phyloP scores from a whole-genome alignment of 2,888 invertebrate species.

The Cheilosia variabilis region DNA sequence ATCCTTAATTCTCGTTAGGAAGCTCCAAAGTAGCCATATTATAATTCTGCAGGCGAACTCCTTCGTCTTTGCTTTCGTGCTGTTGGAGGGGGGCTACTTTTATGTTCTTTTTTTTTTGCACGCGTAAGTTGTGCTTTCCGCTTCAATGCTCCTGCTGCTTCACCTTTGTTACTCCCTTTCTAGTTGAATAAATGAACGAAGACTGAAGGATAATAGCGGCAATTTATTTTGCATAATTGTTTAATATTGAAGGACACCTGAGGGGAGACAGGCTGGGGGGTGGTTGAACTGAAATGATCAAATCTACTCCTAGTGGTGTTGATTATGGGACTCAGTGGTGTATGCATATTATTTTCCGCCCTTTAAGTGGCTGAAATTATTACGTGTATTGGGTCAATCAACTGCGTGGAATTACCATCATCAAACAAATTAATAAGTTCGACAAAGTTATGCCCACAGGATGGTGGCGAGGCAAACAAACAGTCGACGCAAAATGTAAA shows the following conservation, averaged over 20 bases:
- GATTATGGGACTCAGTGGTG: constrained; percentile 3
- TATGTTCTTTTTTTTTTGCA: not conserved
- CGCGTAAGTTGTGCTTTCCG: constrained; percentile 12
- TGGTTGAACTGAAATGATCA: not conserved
- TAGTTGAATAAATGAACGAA: constrained; percentile 52
- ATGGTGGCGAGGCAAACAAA: constrained; percentile 8
- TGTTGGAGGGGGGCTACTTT: not conserved
- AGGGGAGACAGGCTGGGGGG: not conserved
- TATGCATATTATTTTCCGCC: not conserved
- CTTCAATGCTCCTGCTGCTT: constrained; percentile 18
- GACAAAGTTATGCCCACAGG: constrained; percentile 13
- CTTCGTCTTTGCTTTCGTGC: constrained; percentile 11
- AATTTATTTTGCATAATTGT: constrained; percentile 70
- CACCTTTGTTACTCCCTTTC: not conserved
- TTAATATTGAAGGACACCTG: constrained; percentile 51
- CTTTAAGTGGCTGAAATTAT: constrained; percentile 6
- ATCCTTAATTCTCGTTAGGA: constrained; percentile 55
- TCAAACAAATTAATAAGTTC: constrained; percentile 23
- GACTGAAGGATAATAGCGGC: constrained; percentile 58
- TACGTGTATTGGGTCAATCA: constrained; percentile 39
- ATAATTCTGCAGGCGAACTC: constrained; percentile 34
- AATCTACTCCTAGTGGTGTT: constrained; percentile 1
- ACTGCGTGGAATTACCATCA: constrained; percentile 20
- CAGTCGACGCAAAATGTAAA: constrained; percentile 13
- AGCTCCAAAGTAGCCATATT: constrained; percentile 54